A percentile compares a stretch with the other conserved stretches of the same genome.
Evolutionary conservation across 2,888 invertebrate genomes (phyloP).

Genomic region (Tuta absoluta): DNA sequence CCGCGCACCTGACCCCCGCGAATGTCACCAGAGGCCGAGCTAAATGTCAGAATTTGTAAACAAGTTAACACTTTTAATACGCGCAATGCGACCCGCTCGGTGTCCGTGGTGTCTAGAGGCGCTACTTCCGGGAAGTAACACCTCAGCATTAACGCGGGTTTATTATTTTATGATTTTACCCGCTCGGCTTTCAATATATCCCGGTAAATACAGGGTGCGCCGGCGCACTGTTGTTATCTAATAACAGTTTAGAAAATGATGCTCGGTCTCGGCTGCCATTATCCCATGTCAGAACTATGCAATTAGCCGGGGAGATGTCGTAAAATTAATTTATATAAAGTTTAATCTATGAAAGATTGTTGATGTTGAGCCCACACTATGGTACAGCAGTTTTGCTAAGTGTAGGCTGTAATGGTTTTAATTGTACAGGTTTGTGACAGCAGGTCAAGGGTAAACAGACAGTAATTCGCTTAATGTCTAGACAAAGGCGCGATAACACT

Average conservation of each 20-base stretch:
- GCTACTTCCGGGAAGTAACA: slow-evolving; percentile 62
- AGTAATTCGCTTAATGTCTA: slow-evolving; percentile 44
- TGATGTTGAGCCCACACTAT: slow-evolving; percentile 17
- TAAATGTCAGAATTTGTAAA: slow-evolving; percentile 51
- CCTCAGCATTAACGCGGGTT: slow-evolving; percentile 44
- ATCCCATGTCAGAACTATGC: slow-evolving; percentile 40
- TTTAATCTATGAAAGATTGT: slow-evolving; percentile 30
- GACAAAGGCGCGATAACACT: slow-evolving; percentile 55
- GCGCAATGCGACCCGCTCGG: slow-evolving; percentile 43
- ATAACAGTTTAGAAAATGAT: slow-evolving; percentile 43
- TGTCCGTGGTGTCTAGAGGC: slow-evolving; percentile 37
- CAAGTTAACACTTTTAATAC: slow-evolving; percentile 44
- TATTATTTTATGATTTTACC: slow-evolving; percentile 41
- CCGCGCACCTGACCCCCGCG: slow-evolving; percentile 41
- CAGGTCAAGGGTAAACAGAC: slow-evolving; percentile 54
- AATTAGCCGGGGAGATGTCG: slow-evolving; percentile 44
- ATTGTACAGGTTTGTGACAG: slow-evolving; percentile 26
- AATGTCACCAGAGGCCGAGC: slow-evolving; percentile 50
- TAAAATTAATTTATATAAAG: slow-evolving; percentile 43
- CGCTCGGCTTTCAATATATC: slow-evolving; percentile 38
- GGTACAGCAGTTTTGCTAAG: slow-evolving; percentile 18
- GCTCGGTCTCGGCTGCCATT: slow-evolving; percentile 35
- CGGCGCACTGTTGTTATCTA: slow-evolving; percentile 38
- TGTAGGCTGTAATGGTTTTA: slow-evolving; percentile 28
- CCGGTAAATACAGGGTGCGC: slow-evolving; percentile 38